Evolutionary conservation across 2,113 vertebrate species (phyloP), one percentile per base, ranked within the genome.

Genomic region (Menidia beryllina): DNA sequence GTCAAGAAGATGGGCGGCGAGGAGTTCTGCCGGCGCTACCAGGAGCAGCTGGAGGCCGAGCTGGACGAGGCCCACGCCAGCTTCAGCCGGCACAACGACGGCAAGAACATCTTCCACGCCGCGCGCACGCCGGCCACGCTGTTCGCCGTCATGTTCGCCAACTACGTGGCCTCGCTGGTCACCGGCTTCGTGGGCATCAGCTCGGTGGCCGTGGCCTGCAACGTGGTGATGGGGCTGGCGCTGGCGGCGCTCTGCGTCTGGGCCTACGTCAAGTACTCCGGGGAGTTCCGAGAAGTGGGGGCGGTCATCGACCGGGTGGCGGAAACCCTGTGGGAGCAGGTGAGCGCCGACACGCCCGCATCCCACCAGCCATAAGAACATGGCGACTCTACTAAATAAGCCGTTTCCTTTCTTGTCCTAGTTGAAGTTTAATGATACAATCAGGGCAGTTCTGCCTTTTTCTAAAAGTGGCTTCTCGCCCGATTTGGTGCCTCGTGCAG

Each of bases 101-200:
- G 96, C 94, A 98, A 98, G 93, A 98, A 98, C 90, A 96, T 98
- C 91, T 98, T 98, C 88, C 95, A 94, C 69, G 96, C 97, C 70
- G 97, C 96, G 49, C 95, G 97, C 52, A 98, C 97, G 9, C 97
- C 97, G 15, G 97, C 97, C 91, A 97, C 96, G 0, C 94, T 98
- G 4, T 97, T 98, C 82, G 97, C 93, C 0, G 92, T 98, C 83
- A 97, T 98, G 95, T 96, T 98, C 86, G 90, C 92, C 71, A 95
- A 96, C 94, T 98, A 98, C 69, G 91, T 96, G 89, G 91, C 90
- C 90, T 97, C 97, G 87, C 91, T 96, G 91, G 91, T 98, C 88
- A 97, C 96, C 13, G 97, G 97, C 85, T 97, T 98, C 81, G 85
- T 98, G 58, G 97, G 97, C 63, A 91, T 98, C 85, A 94, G 89